These are phyloP conservation scores for Macropis europaea DNA, from an alignment of 2,888 invertebrate genomes.

Conservation along the genomic window DNA sequence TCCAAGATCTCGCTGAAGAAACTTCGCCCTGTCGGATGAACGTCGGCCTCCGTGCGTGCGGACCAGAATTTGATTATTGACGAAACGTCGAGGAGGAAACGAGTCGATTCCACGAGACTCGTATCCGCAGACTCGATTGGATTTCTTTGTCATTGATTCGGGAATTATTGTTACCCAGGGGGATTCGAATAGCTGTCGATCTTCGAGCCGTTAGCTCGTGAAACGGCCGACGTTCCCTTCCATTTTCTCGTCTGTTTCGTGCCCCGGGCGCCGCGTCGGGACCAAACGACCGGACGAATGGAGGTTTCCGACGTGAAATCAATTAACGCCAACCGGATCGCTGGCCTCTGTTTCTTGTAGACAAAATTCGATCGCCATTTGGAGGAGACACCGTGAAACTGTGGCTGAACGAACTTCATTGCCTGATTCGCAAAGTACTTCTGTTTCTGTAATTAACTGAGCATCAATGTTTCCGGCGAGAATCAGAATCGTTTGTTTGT, in stretches of 20 bases:
- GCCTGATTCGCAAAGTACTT: no score
- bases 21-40: no score
- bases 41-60: no score
- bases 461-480: no score
- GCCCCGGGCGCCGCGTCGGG: not conserved
- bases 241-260: not conserved
- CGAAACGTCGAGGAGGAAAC: not conserved
- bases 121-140: conserved; percentile 3
- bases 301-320: no score
- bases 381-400: no score
- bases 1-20: conserved; percentile 10
- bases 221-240: not conserved
- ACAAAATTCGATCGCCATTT: no score
- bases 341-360: no score
- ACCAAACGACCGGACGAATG: not conserved
- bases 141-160: conserved; percentile 35
- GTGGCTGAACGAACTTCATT: no score
- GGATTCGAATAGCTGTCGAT: conserved; percentile 10
- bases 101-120: not conserved
- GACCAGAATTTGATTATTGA: conserved; percentile 31
- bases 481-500: no score
- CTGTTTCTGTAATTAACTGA: no score
- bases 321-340: no score
- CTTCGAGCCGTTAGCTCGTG: conserved; percentile 7
- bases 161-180: conserved; percentile 13